Evolutionary conservation across 1,140 invertebrate genomes (phyloP).

Genomic region (Zaprionus africanus): DNA sequence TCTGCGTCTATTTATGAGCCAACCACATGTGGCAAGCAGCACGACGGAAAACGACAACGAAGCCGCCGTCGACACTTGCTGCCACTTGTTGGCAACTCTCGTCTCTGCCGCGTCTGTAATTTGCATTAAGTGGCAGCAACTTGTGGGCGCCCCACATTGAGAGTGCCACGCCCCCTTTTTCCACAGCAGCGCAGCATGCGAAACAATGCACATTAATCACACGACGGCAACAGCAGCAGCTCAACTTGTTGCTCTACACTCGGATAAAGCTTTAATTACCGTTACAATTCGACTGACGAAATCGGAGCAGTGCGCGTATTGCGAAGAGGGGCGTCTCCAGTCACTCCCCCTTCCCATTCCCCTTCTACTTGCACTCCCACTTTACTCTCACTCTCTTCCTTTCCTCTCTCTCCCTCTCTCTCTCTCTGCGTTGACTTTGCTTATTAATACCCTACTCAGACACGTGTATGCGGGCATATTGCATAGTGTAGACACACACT

Average conservation of each 20-base stretch:
- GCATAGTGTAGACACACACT: not conserved
- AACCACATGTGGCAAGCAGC: slow-evolving; percentile 66
- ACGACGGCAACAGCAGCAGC: slow-evolving; percentile 38
- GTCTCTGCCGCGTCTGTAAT: slow-evolving; percentile 46
- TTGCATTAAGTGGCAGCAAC: slow-evolving; percentile 70
- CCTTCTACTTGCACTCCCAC: not conserved
- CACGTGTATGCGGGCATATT: not conserved
- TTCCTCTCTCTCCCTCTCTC: not conserved
- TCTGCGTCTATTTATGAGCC: slow-evolving; percentile 65
- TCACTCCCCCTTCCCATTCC: not conserved
- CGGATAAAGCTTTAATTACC: slow-evolving; percentile 72
- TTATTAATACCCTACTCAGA: not conserved
- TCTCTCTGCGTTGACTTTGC: not conserved
- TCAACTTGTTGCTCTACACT: slow-evolving; percentile 11
- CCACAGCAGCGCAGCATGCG: slow-evolving; percentile 44
- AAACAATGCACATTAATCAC: slow-evolving; percentile 76
- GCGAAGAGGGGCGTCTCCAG: not conserved
- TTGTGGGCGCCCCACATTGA: slow-evolving; percentile 43
- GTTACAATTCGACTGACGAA: slow-evolving; percentile 72
- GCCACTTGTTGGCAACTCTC: slow-evolving; percentile 44
- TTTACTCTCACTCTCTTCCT: slow-evolving; percentile 6
- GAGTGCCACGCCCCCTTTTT: slow-evolving; percentile 17
- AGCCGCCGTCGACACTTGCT: not conserved
- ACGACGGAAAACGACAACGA: slow-evolving; percentile 31
- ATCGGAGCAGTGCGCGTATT: slow-evolving; percentile 21